phyloP scores from a whole-genome alignment of 2,888 invertebrate species.

The Lysandra bellargus region DNA sequence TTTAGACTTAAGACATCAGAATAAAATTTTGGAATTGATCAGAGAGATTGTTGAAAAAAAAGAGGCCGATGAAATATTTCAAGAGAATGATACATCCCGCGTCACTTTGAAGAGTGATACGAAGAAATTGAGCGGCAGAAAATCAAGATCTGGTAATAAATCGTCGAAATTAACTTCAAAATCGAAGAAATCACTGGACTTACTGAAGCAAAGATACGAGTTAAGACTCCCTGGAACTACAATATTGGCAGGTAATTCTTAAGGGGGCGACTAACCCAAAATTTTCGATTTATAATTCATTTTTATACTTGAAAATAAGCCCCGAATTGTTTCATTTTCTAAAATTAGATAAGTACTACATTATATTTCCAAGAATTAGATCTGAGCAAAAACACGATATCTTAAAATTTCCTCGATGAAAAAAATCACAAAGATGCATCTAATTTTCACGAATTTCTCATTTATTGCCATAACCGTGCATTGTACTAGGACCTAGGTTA shows the following conservation, averaged over 20 bases:
- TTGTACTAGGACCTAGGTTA: no score
- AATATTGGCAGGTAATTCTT: background rate
- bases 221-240: background rate
- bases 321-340: no score
- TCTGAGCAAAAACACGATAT: no score
- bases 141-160: background rate
- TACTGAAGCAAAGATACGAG: background rate
- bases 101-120: background rate
- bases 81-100: background rate
- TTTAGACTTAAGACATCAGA: constrained; percentile 65
- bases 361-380: no score
- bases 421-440: no score
- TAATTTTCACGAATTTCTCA: no score
- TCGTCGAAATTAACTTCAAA: background rate
- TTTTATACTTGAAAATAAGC: no score
- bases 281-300: no score
- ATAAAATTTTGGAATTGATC: constrained; percentile 55
- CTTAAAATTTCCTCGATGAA: no score
- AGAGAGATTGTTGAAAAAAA: constrained; percentile 52
- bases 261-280: no score
- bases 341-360: no score
- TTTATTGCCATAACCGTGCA: no score
- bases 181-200: background rate
- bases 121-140: background rate
- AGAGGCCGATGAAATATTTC: background rate